Evolutionary conservation across 2,113 vertebrate species (phyloP), one percentile per base, ranked within the genome.

Genomic region (Hemibagrus wyckioides): DNA sequence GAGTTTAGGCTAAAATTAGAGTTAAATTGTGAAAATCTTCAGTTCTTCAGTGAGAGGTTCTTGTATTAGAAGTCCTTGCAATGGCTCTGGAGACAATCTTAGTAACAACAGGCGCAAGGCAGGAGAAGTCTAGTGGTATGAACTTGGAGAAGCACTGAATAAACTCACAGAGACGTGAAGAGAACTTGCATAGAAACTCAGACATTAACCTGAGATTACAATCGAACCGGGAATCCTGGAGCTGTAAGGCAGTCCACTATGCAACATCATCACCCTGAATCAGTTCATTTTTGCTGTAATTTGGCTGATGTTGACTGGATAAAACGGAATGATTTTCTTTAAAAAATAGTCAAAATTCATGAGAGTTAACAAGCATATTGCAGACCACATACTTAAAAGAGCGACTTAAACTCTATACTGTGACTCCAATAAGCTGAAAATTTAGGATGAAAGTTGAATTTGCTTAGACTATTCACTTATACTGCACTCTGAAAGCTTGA

Each of bases 1-100:
- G n/a, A 69, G 19, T 85, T 89, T 75, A 86, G 67, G 82, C 41
- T 85, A 82, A 87, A 87, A 86, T 90, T 84, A 56, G 89, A 71
- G 19, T 23, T 15, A 76, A 44, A n/a, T 11, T 85, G 13, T 54
- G 8, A 30, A 80, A 39, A 25, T 23, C 23, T 57, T 50, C 14
- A 61, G 41, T 59, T 59, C n/a, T 23, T 65, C 19, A n/a, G n/a
- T 28, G 6, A 69, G 23, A 69, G 48, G 54, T n/a, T 80, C 30
- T 56, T 80, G 7, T 13, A 17, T 67, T n/a, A 73, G 19, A n/a
- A 23, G 44, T 3, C n/a, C 15, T 82, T 82, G 11, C n/a, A 36
- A 0, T 52, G 15, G 5, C 19, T 30, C 48, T 9, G 4, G 41
- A 77, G 48, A 28, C 48, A 77, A 52, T 77, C 44, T 33, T 4